A percentile compares a stretch with the other conserved stretches of the same genome.
Conservation (phyloP, 2,888 invertebrate species). For the Brachycybe producta region DNA sequence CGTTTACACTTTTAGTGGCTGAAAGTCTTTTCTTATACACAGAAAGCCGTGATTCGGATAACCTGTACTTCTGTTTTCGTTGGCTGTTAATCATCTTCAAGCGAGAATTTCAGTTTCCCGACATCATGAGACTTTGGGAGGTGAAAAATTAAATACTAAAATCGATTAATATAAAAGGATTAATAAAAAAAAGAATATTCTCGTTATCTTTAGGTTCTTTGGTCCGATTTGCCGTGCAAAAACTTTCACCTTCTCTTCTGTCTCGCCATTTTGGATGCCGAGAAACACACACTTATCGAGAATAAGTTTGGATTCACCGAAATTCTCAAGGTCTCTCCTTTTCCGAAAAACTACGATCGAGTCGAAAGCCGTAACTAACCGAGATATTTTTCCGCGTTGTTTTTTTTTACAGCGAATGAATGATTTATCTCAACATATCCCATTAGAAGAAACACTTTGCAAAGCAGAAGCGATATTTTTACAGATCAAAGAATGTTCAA, state of each 20-base stretch:
- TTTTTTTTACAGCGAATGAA: slow-evolving; percentile 17
- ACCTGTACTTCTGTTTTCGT: slow-evolving; percentile 98
- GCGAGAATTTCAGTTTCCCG: slow-evolving; percentile 73
- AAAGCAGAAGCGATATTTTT: slow-evolving; percentile 17
- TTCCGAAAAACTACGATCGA: not conserved
- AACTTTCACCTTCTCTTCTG: slow-evolving; percentile 92
- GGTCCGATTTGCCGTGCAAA: slow-evolving; percentile 86
- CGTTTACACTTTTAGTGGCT: too few species aligned
- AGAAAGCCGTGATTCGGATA: slow-evolving; percentile 72
- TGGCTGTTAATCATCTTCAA: slow-evolving; percentile 95
- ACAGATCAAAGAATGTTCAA: slow-evolving; percentile 8
- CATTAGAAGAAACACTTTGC: slow-evolving; percentile 13
- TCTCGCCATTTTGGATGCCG: slow-evolving; percentile 80
- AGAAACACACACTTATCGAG: slow-evolving; percentile 74
- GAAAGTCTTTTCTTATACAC: too few species aligned
- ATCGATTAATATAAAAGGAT: not conserved
- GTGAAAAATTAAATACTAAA: slow-evolving; percentile 40
- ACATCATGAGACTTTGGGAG: slow-evolving; percentile 89
- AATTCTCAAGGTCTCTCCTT: slow-evolving; percentile 63
- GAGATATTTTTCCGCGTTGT: too few species aligned
- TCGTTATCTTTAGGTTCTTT: slow-evolving; percentile 43
- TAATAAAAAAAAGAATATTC: not conserved
- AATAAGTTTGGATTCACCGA: slow-evolving; percentile 90
- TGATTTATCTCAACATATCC: slow-evolving; percentile 15
- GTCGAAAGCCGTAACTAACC: not conserved